Conservation (phyloP, 2,113 vertebrate genomes). For the Epinephelus cyanopodus region DNA sequence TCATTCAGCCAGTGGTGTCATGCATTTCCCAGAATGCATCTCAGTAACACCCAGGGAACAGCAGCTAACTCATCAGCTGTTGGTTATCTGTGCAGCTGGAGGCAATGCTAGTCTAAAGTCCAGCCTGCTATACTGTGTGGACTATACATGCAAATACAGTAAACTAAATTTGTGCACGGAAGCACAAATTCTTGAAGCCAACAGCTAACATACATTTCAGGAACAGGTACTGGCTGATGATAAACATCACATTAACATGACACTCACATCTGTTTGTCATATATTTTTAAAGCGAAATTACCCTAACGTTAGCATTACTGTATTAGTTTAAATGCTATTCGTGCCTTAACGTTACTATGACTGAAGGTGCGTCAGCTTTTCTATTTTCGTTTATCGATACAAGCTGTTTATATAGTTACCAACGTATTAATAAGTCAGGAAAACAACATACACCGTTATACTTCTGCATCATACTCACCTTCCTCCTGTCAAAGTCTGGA, state of each 20-base stretch:
- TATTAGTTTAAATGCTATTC: background rate
- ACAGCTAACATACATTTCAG: background rate
- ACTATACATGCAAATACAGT: background rate
- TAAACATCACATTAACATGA: background rate
- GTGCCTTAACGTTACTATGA: too few species aligned
- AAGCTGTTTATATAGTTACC: background rate
- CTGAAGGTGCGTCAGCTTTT: too few species aligned
- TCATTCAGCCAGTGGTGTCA: background rate
- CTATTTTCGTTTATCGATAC: background rate
- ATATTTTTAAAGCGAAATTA: background rate
- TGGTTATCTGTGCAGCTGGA: background rate
- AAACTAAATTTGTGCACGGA: background rate
- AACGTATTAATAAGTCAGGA: fast-evolving
- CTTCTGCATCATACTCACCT: slow-evolving; percentile 36
- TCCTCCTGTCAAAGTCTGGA: slow-evolving; percentile 32
- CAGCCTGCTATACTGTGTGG: background rate
- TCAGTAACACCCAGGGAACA: background rate
- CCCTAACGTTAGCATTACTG: too few species aligned
- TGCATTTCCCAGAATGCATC: slow-evolving; percentile 17
- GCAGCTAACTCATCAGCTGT: background rate
- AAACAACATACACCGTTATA: background rate
- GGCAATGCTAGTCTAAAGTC: background rate
- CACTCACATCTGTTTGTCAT: background rate
- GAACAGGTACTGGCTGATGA: background rate
- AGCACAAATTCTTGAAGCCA: too few species aligned